Evolutionary conservation across 2,797 vertebrate species (phyloP), one percentile per base, ranked within the genome.

Genomic region (Rhinogobio ventralis): DNA sequence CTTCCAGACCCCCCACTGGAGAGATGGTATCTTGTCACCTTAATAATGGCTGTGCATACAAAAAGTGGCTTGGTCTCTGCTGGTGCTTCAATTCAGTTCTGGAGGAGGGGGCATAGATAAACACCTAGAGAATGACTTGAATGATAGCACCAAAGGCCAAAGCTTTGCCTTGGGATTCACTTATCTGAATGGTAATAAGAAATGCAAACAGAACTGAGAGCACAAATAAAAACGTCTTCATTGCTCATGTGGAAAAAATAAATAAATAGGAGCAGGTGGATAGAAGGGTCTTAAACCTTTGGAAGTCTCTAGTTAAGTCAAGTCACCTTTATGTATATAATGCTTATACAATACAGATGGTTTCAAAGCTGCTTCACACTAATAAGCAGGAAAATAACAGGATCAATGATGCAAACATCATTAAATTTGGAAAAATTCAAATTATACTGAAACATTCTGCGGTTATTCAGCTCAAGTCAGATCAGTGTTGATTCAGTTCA

Each of bases 1-100:
- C 84, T 81, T 76, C 79, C 84, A 89, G 85, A 88, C 86, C 87
- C 86, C 89, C 90, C 91, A 88, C 92, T 88, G 87, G 89, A 93
- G 92, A 91, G 89, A 93, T 89, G 89, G 86, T 91, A 91, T 92
- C 91, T 89, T 90, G 91, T 94, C 94, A 92, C 93, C 94, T 92
- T 91, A 89, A 91, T 93, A 91, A 93, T 90, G 86, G 91, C 69
- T 91, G 87, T 90, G 87, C 62, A 91, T 91, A 89, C 87, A 7
- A 33, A 87, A 75, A 69, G 81, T 85, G 81, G 64, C 87, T 89
- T 87, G 84, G 87, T 75, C 83, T 84, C 87, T 33, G 71, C 74
- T 87, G 85, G 86, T 83, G 86, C 86, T 85, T 89, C 79, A 87
- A 72, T 91, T 90, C 71, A 83, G 87, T 83, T 79, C 81, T 81